Percentiles rank a stretch among this genome's conserved stretches.
phyloP scores from a whole-genome alignment of 1,140 invertebrate species.

The Tetranychus cinnabarinus region DNA sequence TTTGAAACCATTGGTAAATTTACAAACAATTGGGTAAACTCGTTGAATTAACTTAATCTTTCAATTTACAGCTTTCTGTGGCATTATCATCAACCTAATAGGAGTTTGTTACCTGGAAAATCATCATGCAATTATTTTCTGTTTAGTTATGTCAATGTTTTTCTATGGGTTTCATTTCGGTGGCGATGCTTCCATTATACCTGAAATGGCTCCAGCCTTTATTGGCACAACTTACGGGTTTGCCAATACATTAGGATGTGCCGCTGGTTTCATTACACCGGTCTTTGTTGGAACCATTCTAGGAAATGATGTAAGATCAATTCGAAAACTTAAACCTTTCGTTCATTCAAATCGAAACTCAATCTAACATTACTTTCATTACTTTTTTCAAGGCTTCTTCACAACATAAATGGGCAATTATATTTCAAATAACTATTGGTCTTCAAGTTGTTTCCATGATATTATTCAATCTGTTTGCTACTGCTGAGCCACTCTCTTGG shows the following conservation, averaged over 20 bases:
- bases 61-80: background rate
- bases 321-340: no score
- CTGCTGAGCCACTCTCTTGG: no score
- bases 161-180: slow-evolving; percentile 10
- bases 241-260: background rate
- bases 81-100: background rate
- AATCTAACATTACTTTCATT: no score
- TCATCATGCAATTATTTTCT: background rate
- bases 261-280: slow-evolving; percentile 1
- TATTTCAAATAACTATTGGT: no score
- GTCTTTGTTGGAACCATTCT: background rate
- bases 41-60: no score
- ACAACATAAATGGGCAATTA: no score
- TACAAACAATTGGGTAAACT: background rate
- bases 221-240: slow-evolving; percentile 2
- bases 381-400: no score
- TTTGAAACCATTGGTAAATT: slow-evolving; percentile 13
- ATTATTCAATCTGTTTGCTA: no score
- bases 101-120: background rate
- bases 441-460: no score
- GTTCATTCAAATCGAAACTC: no score
- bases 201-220: slow-evolving; percentile 3
- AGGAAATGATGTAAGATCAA: background rate
- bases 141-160: slow-evolving; percentile 4
- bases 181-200: slow-evolving; percentile 10